Base-by-base conservation (phyloP, 23 tunicate species). In the Aplidium turbinatum region DNA sequence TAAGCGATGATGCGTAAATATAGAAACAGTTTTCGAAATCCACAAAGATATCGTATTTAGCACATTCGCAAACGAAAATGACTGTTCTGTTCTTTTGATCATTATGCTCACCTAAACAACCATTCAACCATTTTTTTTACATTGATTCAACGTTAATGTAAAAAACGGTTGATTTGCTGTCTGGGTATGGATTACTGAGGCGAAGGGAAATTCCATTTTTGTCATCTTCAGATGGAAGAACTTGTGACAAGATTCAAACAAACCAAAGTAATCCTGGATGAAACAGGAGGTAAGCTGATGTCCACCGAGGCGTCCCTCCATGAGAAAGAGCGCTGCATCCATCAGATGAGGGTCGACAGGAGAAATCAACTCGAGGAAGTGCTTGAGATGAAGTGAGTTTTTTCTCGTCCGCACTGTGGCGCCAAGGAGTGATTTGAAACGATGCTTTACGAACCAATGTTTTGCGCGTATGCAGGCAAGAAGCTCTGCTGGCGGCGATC, bases 381-480 rank as follows among this genome's bases (percentile, higher is more conserved):
- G 38, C 75, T 91, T n/a, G 90, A 81, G 20, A 66, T 80, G 60
- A 91, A 91, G 97, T 91, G 46, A 60, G 83, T 38, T 25, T 11
- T 7, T 9, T 13, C 13, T 42, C 48, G 23, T 11, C 21, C 23
- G 60, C 23, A 18, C 21, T 54, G 22, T 16, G 21, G 60, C 60
- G 23, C 21, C n/a, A 42, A 42, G 11, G 11, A 42, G 50, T 42
- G 50, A 16, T 42, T 42, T 9, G 16, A 42, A 9, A 9, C 11
- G 16, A 42, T 42, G 50, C 16, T 42, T 42, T 42, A 42, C 50
- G 50, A 42, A 9, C 50, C n/a, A n/a, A n/a, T n/a, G n/a, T n/a
- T n/a, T n/a, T n/a, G n/a, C n/a, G n/a, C n/a, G n/a, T n/a, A n/a
- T 38, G 16, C 80, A 91, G 97, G 76, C 97, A 91, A 73, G 82